Conservation (phyloP, 2,888 invertebrate genomes). For the Ditula angustiorana region DNA sequence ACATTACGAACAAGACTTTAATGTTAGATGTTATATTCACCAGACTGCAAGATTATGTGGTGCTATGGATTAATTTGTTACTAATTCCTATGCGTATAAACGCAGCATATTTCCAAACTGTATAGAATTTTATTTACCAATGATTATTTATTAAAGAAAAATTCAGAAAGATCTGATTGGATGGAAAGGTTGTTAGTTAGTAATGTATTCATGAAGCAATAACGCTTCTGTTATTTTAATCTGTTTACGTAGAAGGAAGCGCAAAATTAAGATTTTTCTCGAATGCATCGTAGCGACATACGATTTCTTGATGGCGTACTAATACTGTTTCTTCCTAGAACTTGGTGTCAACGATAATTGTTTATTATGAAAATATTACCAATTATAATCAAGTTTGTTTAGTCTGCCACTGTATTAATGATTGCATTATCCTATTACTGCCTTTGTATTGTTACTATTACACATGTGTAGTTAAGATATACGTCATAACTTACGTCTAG, state of each 20-base stretch:
- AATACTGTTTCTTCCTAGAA: slow-evolving; percentile 13
- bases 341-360: slow-evolving; percentile 6
- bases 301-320: slow-evolving; percentile 15
- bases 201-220: slow-evolving; percentile 59
- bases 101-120: background rate
- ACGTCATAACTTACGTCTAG: background rate
- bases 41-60: slow-evolving; percentile 14
- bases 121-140: background rate
- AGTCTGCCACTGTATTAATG: background rate
- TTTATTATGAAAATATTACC: slow-evolving; percentile 17
- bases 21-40: slow-evolving; percentile 7
- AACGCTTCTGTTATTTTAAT: slow-evolving; percentile 56
- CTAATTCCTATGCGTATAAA: background rate
- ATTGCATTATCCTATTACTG: background rate
- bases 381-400: background rate
- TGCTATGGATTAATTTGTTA: slow-evolving; percentile 19
- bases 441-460: slow-evolving; percentile 12
- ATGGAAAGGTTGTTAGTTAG: slow-evolving; percentile 52
- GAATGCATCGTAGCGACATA: slow-evolving; percentile 43
- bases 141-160: slow-evolving; percentile 29
- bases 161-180: slow-evolving; percentile 64
- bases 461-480: slow-evolving; percentile 9
- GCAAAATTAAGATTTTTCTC: slow-evolving; percentile 24
- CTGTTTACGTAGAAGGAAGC: slow-evolving; percentile 12
- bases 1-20: slow-evolving; percentile 16